Evolutionary conservation across 1,140 invertebrate genomes (phyloP), one percentile per base, ranked within the genome.

Genomic region (Whitmania pigra): DNA sequence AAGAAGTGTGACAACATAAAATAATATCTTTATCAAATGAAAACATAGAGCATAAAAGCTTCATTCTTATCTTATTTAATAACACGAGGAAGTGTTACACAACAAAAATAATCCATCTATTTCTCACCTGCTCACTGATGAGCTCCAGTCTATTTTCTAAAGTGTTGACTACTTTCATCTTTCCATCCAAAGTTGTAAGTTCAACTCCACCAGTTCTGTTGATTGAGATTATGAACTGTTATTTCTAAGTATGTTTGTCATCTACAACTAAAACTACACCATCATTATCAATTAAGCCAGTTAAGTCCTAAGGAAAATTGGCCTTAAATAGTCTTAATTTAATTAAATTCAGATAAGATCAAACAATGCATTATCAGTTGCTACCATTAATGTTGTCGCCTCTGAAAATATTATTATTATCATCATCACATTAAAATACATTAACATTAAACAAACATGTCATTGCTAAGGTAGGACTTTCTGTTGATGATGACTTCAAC

Each of bases 121-220:
- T 5, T 57, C 11, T 76, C 77, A 85, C 84, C 80, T 97, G 92
- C 78, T 90, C 88, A 69, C 93, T 91, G 79, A 99, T 93, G 80
- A 97, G 85, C 77, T 96, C 93, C 81, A 98, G 85, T 78, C 94
- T 87, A 73, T 89, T 90, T 83, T 98, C 94, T 81, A 99, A 83
- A 66, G 94, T 97, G 81, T 98, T 98, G 79, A 86, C 87, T 73
- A 98, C 90, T 85, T 90, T 91, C 79, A 90, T 93, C 79, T 90
- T 90, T 74, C 92, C 92, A 80, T 85, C 88, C 66, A 88, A 88
- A 57, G 91, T 88, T 71, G 88, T 80, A 53, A 98, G 80, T 78
- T 97, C 94, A 76, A 98, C 86, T 76, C 96, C 96, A 73, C 96
- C 96, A 79, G 91, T 92, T 70, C 85, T 87, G 77, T 20, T 63